Conservation (phyloP, 2,113 vertebrate genomes). For the Passer domesticus region DNA sequence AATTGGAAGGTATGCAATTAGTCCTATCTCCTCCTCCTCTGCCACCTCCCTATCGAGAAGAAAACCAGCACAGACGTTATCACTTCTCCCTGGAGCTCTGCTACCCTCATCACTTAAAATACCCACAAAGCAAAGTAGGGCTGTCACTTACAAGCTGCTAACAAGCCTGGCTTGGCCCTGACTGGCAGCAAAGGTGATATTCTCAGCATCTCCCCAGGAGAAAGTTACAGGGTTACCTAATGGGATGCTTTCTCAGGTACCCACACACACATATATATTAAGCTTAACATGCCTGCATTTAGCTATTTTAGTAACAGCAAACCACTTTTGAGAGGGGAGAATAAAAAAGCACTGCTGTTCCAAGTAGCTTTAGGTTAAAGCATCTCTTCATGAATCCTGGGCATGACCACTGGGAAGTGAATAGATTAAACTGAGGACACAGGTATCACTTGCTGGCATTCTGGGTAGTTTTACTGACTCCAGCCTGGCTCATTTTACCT, state of each 20-base stretch:
- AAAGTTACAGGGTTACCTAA: neutral
- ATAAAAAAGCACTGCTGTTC: neutral
- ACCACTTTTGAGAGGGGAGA: neutral
- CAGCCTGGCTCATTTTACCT: neutral
- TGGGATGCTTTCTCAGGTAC: constrained; percentile 16
- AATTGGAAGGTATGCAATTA: constrained; percentile 47
- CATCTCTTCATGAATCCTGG: neutral
- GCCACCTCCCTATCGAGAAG: neutral
- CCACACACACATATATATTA: neutral
- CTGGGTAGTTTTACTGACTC: neutral
- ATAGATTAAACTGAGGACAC: neutral
- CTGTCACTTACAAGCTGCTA: constrained; percentile 32
- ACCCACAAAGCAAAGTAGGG: constrained; percentile 19
- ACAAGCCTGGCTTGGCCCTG: neutral
- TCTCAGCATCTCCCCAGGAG: neutral
- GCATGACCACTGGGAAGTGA: neutral
- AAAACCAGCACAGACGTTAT: constrained; percentile 12
- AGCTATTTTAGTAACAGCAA: neutral
- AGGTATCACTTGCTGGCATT: neutral
- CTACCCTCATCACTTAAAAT: constrained; percentile 45
- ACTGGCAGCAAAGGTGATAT: constrained; percentile 9
- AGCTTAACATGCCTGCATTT: neutral
- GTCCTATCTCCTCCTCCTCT: neutral
- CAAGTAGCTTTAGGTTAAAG: neutral
- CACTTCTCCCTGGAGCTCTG: constrained; percentile 15